phyloP scores from a whole-genome alignment of 2,888 invertebrate species.

The Heterodera filipjevi region DNA sequence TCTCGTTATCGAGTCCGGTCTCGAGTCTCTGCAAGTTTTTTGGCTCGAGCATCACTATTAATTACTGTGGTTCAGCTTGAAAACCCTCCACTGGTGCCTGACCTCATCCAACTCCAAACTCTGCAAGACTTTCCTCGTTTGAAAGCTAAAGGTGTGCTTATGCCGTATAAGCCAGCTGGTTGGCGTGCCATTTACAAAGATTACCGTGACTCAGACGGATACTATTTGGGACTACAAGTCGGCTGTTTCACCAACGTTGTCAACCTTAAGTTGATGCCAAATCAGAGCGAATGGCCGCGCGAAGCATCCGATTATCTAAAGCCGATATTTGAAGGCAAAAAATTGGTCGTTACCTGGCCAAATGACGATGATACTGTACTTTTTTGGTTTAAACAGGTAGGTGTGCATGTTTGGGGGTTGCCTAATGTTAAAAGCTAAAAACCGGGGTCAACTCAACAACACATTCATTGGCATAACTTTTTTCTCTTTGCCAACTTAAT shows the following conservation, averaged over 20 bases:
- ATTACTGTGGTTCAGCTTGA: too few species aligned
- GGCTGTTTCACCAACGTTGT: background rate
- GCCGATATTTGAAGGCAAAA: background rate
- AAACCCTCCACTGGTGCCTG: slow-evolving; percentile 12
- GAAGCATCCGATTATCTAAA: slow-evolving; percentile 8
- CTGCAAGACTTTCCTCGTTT: background rate
- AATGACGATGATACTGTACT: background rate
- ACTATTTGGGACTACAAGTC: background rate
- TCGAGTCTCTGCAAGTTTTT: too few species aligned
- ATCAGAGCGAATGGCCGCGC: slow-evolving; percentile 3
- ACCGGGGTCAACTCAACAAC: too few species aligned
- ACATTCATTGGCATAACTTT: too few species aligned
- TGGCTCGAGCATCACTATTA: too few species aligned
- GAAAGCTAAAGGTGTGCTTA: background rate
- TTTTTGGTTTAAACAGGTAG: slow-evolving; percentile 14
- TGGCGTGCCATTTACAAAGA: background rate
- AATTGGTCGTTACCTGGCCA: background rate
- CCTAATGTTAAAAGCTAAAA: too few species aligned
- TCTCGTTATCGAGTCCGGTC: too few species aligned
- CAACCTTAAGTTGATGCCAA: background rate
- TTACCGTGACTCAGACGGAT: background rate
- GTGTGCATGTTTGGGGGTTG: too few species aligned
- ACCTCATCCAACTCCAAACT: background rate
- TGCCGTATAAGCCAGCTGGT: slow-evolving; percentile 4
- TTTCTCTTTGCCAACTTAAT: too few species aligned